Percentiles rank a stretch among this genome's conserved stretches.
Conservation (phyloP, 1,140 invertebrate species). For the Zaprionus vittiger region DNA sequence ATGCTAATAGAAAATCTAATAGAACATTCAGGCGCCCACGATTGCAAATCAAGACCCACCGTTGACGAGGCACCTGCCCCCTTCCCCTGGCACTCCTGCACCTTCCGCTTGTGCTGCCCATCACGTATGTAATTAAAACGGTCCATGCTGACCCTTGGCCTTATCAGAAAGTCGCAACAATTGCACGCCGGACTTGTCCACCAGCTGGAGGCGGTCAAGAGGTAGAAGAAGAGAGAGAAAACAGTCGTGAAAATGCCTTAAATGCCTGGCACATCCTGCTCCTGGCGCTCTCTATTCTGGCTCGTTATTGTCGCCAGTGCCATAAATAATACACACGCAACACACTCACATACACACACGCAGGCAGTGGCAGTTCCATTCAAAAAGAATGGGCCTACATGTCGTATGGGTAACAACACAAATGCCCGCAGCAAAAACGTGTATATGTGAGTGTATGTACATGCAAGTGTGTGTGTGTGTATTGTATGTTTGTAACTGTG, state of each 20-base stretch:
- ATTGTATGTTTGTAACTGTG: conserved; percentile 33
- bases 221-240: conserved; percentile 2
- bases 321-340: conserved; percentile 67
- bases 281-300: neutral
- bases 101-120: neutral
- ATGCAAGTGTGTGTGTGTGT: too few relatives aligned
- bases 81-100: neutral
- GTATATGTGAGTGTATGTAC: too few relatives aligned
- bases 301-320: conserved; percentile 30
- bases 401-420: conserved; percentile 39
- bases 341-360: conserved; percentile 12
- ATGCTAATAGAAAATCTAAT: conserved; percentile 50
- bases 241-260: conserved; percentile 34
- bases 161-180: conserved; percentile 7
- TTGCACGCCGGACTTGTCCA: conserved; percentile 20
- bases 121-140: conserved; percentile 56
- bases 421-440: neutral
- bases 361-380: neutral
- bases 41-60: conserved; percentile 11
- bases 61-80: neutral
- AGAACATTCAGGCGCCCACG: conserved; percentile 21
- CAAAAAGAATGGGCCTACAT: conserved; percentile 22
- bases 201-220: conserved; percentile 30
- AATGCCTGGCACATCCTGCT: conserved; percentile 47
- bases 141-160: neutral